Evolutionary conservation across 2,113 vertebrate genomes (phyloP).

Genomic region (Lamprotornis superbus): DNA sequence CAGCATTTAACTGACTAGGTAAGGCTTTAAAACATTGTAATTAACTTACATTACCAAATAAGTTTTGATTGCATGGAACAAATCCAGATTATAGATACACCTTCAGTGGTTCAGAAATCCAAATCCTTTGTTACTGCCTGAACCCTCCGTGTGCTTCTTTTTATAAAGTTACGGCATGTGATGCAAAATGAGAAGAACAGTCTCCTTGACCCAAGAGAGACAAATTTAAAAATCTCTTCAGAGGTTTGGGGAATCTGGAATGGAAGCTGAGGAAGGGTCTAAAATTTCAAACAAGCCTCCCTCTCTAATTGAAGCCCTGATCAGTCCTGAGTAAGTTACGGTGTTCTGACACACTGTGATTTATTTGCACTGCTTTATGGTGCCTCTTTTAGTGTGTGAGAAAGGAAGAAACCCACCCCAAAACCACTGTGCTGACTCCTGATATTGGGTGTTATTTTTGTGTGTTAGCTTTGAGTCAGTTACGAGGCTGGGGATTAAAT

Average conservation of each 20-base stretch:
- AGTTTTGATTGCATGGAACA: not conserved
- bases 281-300: not conserved
- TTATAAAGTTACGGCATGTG: not conserved
- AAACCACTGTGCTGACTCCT: not conserved
- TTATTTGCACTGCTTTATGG: not conserved
- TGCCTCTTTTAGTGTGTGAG: not conserved
- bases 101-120: not conserved
- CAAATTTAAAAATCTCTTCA: slow-evolving; percentile 10
- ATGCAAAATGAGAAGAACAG: not conserved
- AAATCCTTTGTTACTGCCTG: not conserved
- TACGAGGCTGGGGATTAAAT: slow-evolving; percentile 35
- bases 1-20: not conserved
- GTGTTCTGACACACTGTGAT: not conserved
- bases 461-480: slow-evolving; percentile 17
- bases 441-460: slow-evolving; percentile 3
- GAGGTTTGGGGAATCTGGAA: slow-evolving; percentile 7
- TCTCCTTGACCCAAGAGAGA: slow-evolving; percentile 36
- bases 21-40: not conserved
- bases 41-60: not conserved
- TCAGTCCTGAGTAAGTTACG: not conserved
- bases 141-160: not conserved
- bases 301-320: not conserved
- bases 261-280: not conserved
- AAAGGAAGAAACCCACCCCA: not conserved
- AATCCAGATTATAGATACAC: not conserved